phyloP scores from a whole-genome alignment of 1,140 invertebrate species.

The Drosophila sproati region DNA sequence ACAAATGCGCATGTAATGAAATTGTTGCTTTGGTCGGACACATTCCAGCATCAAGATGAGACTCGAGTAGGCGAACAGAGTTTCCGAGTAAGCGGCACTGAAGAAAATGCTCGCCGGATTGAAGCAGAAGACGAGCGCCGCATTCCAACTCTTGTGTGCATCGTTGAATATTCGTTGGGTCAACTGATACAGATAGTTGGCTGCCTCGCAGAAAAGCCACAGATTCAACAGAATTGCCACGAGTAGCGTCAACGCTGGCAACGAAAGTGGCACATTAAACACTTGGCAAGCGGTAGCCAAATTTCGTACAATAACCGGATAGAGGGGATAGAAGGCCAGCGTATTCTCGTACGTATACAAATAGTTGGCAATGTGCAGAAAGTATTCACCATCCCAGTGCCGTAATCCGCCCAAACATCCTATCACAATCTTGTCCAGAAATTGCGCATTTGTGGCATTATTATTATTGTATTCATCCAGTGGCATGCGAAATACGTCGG shows the following conservation, averaged over 20 bases:
- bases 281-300: constrained; percentile 73
- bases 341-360: constrained; percentile 97
- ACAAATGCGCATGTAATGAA: constrained; percentile 43
- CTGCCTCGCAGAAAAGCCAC: constrained; percentile 90
- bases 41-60: constrained; percentile 91
- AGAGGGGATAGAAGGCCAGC: constrained; percentile 96
- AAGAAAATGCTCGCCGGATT: constrained; percentile 98
- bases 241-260: constrained; percentile 85
- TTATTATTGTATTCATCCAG: constrained; percentile 67
- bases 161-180: constrained; percentile 89
- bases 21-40: constrained; percentile 56
- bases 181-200: constrained; percentile 89
- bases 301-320: constrained; percentile 88
- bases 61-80: constrained; percentile 92
- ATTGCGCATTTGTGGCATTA: constrained; percentile 22
- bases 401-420: constrained; percentile 90
- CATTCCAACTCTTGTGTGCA: constrained; percentile 90
- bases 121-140: constrained; percentile 92
- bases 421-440: constrained; percentile 87
- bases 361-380: constrained; percentile 95
- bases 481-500: constrained; percentile 88
- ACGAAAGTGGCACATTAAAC: constrained; percentile 71
- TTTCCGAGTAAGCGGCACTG: constrained; percentile 95
- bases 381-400: constrained; percentile 98
- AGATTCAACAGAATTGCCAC: constrained; percentile 90